Conservation (phyloP, 2,888 invertebrate species). For the Lamproptera curius region DNA sequence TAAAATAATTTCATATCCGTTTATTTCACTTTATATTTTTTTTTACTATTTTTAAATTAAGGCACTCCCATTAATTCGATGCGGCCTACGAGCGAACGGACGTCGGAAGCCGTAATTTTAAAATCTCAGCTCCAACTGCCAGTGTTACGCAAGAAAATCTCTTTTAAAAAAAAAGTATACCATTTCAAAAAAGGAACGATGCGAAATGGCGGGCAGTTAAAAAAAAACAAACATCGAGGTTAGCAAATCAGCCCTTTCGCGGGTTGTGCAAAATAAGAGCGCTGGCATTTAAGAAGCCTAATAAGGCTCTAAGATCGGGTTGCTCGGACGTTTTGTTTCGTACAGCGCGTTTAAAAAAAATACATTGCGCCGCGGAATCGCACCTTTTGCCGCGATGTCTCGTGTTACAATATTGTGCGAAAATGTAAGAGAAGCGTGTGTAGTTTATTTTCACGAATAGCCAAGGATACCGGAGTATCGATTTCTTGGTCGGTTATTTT, state of each 20-base stretch:
- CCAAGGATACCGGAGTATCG: background rate
- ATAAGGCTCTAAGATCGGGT: slow-evolving; percentile 27
- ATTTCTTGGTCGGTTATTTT: background rate
- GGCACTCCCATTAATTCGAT: too few species aligned
- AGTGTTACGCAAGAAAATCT: too few species aligned
- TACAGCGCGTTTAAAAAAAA: background rate
- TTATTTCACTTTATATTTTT: too few species aligned
- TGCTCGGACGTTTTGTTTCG: slow-evolving; percentile 15
- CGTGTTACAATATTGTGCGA: background rate
- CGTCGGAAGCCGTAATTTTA: too few species aligned
- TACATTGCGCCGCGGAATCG: background rate
- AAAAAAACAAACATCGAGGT: background rate
- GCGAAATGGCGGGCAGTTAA: too few species aligned
- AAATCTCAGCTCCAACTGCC: too few species aligned
- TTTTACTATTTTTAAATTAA: too few species aligned
- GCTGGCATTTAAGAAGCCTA: slow-evolving; percentile 26
- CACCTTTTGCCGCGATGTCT: background rate
- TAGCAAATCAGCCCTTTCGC: slow-evolving; percentile 8
- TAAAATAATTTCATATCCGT: too few species aligned
- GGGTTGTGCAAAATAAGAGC: slow-evolving; percentile 15
- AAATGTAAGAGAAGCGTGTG: background rate
- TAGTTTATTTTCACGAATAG: background rate
- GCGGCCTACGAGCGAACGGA: too few species aligned
- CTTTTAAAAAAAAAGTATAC: too few species aligned
- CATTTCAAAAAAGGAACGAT: too few species aligned